Base-by-base conservation (phyloP, 53 echinoderm and acorn worm genomes). In the Crossaster papposus region DNA sequence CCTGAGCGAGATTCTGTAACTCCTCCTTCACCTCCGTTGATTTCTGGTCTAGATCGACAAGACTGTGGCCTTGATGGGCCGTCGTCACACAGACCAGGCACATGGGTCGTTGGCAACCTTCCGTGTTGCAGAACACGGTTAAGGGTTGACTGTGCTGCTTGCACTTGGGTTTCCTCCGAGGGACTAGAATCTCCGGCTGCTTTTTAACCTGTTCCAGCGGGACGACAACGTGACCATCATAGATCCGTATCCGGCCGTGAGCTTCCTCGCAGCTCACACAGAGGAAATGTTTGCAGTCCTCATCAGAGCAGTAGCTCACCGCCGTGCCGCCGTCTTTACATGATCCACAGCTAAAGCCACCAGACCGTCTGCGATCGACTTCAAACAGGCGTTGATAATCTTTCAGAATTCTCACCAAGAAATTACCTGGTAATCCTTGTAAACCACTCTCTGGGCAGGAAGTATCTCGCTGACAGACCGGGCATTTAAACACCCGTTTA, bases 381-480 rank as follows among this genome's bases (percentile, higher is more conserved):
- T 35, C 24, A 22, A 73, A 15, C 28, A 85, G 24, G 20, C 30
- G 72, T 20, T 83, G 17, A 1, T 31, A 64, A 28, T 83, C 83
- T 20, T 79, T 83, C 73, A 94, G 64, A 13, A 80, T 85, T 54
- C 75, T 83, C 6, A 89, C 86, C 9, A 94, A 84, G 36, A 92
- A 92, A 54, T 92, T 94, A 12, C 83, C 89, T 1, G 85, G 70
- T 3, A 92, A 68, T 14, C 81, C 62, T 8, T 80, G 23, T 20
- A 92, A 74, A 18, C 83, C 89, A 12, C 51, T 55, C 32, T 78
- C 89, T 0, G 94, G 94, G 14, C 92, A 64, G 44, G 80, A 26
- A 20, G 90, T 85, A 12, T 73, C 75, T 3, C 80, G 85, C 30
- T 92, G 85, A 54, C 94, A 94, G 14, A 92, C 20, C 22, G 94